These are phyloP conservation scores for Danio kyathit DNA, from an alignment of 2,797 vertebrate species.

Conservation along the genomic window DNA sequence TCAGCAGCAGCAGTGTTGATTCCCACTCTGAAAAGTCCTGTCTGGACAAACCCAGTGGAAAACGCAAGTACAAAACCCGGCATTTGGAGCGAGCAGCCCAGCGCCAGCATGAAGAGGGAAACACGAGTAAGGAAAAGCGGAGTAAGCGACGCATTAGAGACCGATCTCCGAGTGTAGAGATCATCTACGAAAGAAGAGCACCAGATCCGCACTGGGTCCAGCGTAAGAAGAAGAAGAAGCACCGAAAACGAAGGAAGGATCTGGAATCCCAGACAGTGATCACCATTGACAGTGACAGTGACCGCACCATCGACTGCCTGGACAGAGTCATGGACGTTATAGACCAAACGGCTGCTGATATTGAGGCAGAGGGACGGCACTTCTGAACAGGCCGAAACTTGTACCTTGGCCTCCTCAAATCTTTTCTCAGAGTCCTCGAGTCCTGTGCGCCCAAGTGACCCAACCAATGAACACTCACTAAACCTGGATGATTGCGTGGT, in stretches of 20 bases:
- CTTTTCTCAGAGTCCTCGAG: slow-evolving; percentile 5
- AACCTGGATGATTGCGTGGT: slow-evolving; percentile 49
- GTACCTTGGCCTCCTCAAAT: neutral
- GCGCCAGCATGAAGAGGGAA: slow-evolving; percentile 63
- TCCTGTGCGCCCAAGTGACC: neutral
- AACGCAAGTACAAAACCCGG: slow-evolving; percentile 94
- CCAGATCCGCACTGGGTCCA: slow-evolving; percentile 68
- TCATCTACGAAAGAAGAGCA: slow-evolving; percentile 78
- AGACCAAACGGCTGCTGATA: neutral
- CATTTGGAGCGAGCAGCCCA: slow-evolving; percentile 82
- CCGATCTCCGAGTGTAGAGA: slow-evolving; percentile 82
- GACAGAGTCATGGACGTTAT: slow-evolving; percentile 13
- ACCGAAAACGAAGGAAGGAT: slow-evolving; percentile 85
- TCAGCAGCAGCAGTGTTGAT: slow-evolving; percentile 70
- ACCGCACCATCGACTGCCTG: slow-evolving; percentile 52
- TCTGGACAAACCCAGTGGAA: slow-evolving; percentile 84
- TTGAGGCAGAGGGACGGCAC: neutral
- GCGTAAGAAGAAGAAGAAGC: slow-evolving; percentile 88
- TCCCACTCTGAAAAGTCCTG: slow-evolving; percentile 68
- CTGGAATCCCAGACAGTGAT: slow-evolving; percentile 82
- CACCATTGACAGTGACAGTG: slow-evolving; percentile 82
- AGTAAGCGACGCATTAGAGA: slow-evolving; percentile 78
- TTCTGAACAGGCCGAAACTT: neutral
- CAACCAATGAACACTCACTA: slow-evolving; percentile 9
- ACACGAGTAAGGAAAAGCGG: slow-evolving; percentile 71